phyloP scores from a whole-genome alignment of 2,797 vertebrate species.

The Odontamblyopus lacepedii region DNA sequence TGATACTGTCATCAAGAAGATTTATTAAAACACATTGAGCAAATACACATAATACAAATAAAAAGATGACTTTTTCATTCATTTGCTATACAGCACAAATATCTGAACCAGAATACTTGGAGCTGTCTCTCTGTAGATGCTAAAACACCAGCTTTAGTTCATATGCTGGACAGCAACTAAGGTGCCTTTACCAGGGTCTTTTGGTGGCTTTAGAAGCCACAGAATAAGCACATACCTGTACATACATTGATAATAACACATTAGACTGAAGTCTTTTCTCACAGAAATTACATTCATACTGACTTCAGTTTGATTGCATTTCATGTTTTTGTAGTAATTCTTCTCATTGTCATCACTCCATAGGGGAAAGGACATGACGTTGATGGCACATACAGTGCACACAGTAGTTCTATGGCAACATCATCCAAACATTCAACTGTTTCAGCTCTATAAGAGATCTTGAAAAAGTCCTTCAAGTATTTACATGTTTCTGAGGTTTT shows the following conservation, averaged over 20 bases:
- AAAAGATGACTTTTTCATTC: conserved; percentile 80
- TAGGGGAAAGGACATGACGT: conserved; percentile 55
- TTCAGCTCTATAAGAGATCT: conserved; percentile 60
- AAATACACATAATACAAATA: conserved; percentile 91
- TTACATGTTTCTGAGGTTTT: conserved; percentile 77
- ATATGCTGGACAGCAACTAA: conserved; percentile 78
- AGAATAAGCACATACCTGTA: conserved; percentile 72
- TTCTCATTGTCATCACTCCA: conserved; percentile 57
- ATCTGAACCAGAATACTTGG: conserved; percentile 69
- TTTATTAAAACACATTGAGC: conserved; percentile 99
- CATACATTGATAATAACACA: conserved; percentile 80
- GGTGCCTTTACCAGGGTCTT: conserved; percentile 76
- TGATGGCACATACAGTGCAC: conserved; percentile 61
- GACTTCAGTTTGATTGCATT: conserved; percentile 88
- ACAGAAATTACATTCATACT: conserved; percentile 81
- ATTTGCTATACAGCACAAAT: conserved; percentile 76
- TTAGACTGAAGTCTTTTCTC: conserved; percentile 82
- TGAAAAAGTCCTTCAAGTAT: conserved; percentile 73
- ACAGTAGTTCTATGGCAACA: conserved; percentile 67
- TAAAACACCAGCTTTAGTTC: conserved; percentile 58
- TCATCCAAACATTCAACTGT: conserved; percentile 68
- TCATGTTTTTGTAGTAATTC: conserved; percentile 58
- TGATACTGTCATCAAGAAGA: conserved; percentile 81
- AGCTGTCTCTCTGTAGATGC: conserved; percentile 63
- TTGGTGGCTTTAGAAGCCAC: conserved; percentile 83